phyloP scores from a whole-genome alignment of 23 tunicate species.

The Trididemnum clinides region DNA sequence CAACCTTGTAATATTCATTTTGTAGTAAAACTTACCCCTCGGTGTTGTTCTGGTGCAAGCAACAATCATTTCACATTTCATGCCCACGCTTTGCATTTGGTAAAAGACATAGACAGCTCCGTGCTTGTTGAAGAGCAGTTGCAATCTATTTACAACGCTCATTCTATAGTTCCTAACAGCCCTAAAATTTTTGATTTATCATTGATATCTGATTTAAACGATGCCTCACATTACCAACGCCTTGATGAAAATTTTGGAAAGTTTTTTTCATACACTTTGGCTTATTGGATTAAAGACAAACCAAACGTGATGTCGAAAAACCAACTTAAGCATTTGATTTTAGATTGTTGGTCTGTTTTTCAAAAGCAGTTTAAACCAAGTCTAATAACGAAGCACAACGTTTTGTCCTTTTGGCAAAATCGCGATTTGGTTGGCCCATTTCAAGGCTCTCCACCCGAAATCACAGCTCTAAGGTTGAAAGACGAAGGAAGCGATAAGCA shows the following conservation, averaged over 20 bases:
- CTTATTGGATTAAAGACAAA: background rate
- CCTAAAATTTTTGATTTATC: background rate
- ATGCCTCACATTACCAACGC: background rate
- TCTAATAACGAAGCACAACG: too few relatives aligned
- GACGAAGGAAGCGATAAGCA: background rate
- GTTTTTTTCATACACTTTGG: background rate
- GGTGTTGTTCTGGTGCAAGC: background rate
- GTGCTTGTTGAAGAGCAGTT: background rate
- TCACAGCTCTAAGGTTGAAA: background rate
- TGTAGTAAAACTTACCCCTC: background rate
- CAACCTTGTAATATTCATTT: background rate
- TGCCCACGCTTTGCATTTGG: conserved; percentile 2
- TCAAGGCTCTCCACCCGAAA: background rate
- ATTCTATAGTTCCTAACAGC: too few relatives aligned
- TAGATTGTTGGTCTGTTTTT: background rate
- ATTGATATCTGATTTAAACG: background rate
- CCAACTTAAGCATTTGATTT: background rate
- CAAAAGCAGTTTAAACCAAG: background rate
- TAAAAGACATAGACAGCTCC: background rate
- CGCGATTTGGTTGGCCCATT: too few relatives aligned
- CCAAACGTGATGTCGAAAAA: background rate
- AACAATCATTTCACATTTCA: background rate
- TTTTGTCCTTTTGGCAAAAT: too few relatives aligned
- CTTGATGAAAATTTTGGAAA: background rate
- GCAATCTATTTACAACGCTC: background rate